Evolutionary conservation across 2,113 vertebrate species (phyloP).

Genomic region (Orientallactaga bullata): DNA sequence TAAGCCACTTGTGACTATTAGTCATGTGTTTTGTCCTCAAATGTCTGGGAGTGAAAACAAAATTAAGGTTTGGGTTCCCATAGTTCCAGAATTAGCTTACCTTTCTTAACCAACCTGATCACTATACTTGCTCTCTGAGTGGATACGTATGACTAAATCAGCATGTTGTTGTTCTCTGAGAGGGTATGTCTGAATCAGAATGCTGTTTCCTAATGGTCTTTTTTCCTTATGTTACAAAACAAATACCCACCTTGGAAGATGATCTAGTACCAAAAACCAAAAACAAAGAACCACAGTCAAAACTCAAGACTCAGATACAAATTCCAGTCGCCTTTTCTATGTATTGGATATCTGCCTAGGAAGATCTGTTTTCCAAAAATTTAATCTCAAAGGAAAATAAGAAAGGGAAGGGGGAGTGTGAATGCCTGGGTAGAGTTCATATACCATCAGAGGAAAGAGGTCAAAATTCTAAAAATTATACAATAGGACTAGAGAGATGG

Average conservation of each 20-base stretch:
- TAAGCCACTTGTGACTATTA: background rate
- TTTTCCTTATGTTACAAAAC: background rate
- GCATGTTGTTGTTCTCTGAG: background rate
- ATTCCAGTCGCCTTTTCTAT: constrained; percentile 4
- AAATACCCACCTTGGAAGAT: background rate
- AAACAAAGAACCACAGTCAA: background rate
- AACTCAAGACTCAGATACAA: background rate
- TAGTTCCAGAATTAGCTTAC: background rate
- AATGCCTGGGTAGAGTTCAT: too few species aligned
- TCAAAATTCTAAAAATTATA: constrained; percentile 47
- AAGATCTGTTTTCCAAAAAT: constrained; percentile 27
- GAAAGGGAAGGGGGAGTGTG: fast-evolving
- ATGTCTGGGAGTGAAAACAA: background rate
- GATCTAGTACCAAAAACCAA: background rate
- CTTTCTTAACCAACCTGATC: constrained; percentile 21
- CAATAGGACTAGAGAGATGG: background rate
- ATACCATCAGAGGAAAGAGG: background rate
- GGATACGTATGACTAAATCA: background rate
- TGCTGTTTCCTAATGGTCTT: background rate
- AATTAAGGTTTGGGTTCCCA: background rate
- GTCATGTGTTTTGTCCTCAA: background rate
- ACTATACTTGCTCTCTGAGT: background rate
- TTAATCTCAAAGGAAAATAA: constrained; percentile 31
- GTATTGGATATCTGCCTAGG: background rate
- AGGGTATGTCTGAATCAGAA: constrained; percentile 6